These are phyloP conservation scores for Carassius gibelio DNA, from an alignment of 2,113 vertebrate species.

Conservation along the genomic window DNA sequence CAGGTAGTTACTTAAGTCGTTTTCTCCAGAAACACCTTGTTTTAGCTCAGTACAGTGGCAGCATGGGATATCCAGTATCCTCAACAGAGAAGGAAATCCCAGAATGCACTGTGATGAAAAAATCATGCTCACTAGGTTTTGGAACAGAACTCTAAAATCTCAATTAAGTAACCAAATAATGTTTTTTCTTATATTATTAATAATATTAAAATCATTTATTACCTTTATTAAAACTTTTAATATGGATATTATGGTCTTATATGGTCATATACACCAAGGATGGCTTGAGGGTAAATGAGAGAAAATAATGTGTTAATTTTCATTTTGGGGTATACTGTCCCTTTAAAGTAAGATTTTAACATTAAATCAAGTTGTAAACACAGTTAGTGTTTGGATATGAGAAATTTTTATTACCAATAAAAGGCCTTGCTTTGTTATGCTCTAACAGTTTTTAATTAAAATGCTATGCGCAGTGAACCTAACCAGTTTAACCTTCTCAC, in stretches of 20 bases:
- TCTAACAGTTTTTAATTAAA: not conserved
- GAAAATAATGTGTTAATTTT: too few species aligned
- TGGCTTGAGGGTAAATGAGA: too few species aligned
- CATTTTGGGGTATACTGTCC: too few species aligned
- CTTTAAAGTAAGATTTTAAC: not conserved
- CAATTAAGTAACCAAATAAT: not conserved
- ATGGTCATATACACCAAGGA: too few species aligned
- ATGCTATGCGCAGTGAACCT: not conserved
- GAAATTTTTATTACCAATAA: not conserved
- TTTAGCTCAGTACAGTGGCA: not conserved
- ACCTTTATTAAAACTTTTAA: not conserved
- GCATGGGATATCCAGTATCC: not conserved
- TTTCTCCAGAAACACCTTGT: not conserved
- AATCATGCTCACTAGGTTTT: not conserved
- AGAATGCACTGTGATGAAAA: not conserved
- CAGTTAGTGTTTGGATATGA: not conserved
- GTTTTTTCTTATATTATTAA: not conserved
- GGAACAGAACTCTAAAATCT: not conserved
- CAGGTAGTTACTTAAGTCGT: not conserved
- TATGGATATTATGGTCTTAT: too few species aligned
- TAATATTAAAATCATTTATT: not conserved
- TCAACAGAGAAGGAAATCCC: not conserved
- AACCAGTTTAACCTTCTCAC: not conserved
- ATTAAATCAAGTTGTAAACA: not conserved
- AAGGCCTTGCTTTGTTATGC: not conserved